Evolutionary conservation across 1,140 invertebrate genomes (phyloP).

Genomic region (Nephotettix cincticeps): DNA sequence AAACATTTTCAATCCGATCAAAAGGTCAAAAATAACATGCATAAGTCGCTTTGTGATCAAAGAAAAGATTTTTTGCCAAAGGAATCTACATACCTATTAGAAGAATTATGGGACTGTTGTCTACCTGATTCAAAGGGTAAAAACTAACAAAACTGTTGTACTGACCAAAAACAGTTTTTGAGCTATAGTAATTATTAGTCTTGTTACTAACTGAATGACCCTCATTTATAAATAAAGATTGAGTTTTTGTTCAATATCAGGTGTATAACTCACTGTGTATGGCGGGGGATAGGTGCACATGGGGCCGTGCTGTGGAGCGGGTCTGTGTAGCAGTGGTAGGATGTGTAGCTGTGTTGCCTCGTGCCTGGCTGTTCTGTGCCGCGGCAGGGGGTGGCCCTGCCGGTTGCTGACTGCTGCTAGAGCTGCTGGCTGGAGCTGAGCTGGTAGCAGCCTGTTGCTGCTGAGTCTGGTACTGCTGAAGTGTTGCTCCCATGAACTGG

Average conservation of each 20-base stretch:
- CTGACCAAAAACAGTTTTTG: too few relatives aligned
- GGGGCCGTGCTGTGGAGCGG: constrained; percentile 62
- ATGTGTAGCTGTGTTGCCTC: constrained; percentile 61
- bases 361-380: constrained; percentile 40
- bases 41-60: too few relatives aligned
- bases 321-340: constrained; percentile 67
- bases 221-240: background rate
- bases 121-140: too few relatives aligned
- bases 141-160: too few relatives aligned
- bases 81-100: too few relatives aligned
- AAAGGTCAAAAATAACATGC: too few relatives aligned
- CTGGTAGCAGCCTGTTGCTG: background rate
- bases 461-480: background rate
- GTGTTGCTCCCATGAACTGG: constrained; percentile 30
- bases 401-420: background rate
- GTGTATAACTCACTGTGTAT: constrained; percentile 27
- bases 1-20: too few relatives aligned
- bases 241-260: background rate
- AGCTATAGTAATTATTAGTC: too few relatives aligned
- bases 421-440: constrained; percentile 1
- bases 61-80: too few relatives aligned
- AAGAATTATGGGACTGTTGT: too few relatives aligned
- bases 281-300: constrained; percentile 54
- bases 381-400: constrained; percentile 6
- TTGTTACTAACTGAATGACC: too few relatives aligned